Evolutionary conservation across 2,888 invertebrate species (phyloP).

Genomic region (Phlogophora meticulosa): DNA sequence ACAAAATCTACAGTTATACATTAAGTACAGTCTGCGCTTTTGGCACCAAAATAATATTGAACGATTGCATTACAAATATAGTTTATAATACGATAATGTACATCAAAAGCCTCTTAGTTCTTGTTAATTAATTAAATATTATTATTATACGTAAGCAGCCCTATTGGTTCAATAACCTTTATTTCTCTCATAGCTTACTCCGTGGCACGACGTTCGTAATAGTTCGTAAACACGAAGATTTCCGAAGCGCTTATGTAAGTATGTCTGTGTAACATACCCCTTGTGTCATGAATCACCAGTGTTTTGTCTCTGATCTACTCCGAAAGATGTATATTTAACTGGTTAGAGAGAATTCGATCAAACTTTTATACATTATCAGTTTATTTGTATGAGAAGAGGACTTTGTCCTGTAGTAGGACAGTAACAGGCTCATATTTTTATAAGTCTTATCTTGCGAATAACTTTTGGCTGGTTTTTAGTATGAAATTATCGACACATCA

Average conservation of each 20-base stretch:
- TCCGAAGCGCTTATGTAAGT: no score
- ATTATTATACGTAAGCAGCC: conserved; percentile 36
- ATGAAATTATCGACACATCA: no score
- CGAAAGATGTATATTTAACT: neutral
- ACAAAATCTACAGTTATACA: conserved; percentile 33
- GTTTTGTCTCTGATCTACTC: neutral
- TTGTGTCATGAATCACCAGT: neutral
- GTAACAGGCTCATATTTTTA: no score
- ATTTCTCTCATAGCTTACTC: conserved; percentile 15
- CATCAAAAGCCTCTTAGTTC: conserved; percentile 66
- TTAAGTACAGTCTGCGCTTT: conserved; percentile 67
- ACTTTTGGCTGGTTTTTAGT: no score
- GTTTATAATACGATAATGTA: conserved; percentile 55
- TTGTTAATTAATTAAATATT: conserved; percentile 25
- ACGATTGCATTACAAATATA: conserved; percentile 53
- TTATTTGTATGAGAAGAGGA: no score
- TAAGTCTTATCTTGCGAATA: no score
- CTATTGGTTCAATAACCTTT: conserved; percentile 9
- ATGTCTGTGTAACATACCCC: neutral
- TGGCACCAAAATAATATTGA: conserved; percentile 74
- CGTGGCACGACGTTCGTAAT: no score
- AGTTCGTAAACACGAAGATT: neutral
- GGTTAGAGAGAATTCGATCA: no score
- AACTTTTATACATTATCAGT: no score
- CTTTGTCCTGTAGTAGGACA: no score